A percentile compares a stretch with the other conserved stretches of the same genome.
Conservation (phyloP, 2,888 invertebrate genomes). For the Melieria crassipennis region DNA sequence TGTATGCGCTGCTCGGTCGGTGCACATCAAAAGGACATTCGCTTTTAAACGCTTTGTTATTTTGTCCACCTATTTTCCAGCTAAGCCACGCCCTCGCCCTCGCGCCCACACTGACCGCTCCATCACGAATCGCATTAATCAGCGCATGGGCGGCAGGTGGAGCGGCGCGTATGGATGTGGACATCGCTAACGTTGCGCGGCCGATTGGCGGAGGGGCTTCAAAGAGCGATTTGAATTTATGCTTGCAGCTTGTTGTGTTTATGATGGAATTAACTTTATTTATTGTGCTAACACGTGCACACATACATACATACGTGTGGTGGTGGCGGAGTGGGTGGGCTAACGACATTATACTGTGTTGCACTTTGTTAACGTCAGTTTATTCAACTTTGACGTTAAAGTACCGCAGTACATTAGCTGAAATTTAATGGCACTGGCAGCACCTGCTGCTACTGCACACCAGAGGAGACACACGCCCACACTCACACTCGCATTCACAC, state of each 20-base stretch:
- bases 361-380: constrained; percentile 7
- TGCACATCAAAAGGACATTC: constrained; percentile 32
- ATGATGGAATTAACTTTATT: constrained; percentile 17
- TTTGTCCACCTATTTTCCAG: constrained; percentile 20
- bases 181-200: no score
- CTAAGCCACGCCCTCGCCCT: constrained; percentile 16
- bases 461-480: no score
- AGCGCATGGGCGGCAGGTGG: not conserved
- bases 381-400: constrained; percentile 21
- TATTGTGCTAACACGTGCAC: constrained; percentile 14
- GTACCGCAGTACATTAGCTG: no score
- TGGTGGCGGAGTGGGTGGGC: not conserved
- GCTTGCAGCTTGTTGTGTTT: constrained; percentile 8
- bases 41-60: constrained; percentile 28
- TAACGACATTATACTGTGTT: constrained; percentile 3
- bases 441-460: no score
- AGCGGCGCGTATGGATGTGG: no score
- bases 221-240: constrained; percentile 15
- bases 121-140: constrained; percentile 20
- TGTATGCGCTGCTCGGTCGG: no score
- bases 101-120: not conserved
- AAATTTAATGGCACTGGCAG: no score
- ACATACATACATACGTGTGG: not conserved
- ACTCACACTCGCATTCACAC: no score
- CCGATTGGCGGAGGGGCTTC: no score